These are phyloP conservation scores for Sialis lutaria DNA, from an alignment of 2,888 invertebrate genomes.

Conservation along the genomic window DNA sequence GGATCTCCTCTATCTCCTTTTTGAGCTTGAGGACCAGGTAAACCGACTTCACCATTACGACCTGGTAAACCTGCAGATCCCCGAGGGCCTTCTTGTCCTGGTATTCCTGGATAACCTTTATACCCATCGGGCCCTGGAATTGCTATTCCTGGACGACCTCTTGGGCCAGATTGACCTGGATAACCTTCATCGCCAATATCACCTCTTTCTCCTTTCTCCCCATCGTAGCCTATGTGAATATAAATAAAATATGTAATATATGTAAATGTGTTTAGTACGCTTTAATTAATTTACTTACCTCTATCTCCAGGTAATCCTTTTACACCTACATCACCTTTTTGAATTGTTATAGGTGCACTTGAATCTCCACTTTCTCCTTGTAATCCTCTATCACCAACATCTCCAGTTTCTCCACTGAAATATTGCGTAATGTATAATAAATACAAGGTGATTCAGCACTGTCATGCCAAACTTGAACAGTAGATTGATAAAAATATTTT, in stretches of 20 bases:
- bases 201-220: conserved; percentile 37
- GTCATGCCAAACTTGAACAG: no score
- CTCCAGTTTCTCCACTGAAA: conserved; percentile 20
- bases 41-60: conserved; percentile 15
- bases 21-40: conserved; percentile 21
- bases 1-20: conserved; percentile 36
- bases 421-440: background rate
- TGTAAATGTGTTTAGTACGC: background rate
- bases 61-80: conserved; percentile 30
- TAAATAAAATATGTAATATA: conserved; percentile 6
- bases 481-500: no score
- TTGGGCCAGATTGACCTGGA: conserved; percentile 30
- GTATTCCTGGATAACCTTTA: conserved; percentile 48
- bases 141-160: conserved; percentile 20
- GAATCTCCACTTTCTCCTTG: conserved; percentile 19
- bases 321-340: conserved; percentile 24
- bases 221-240: conserved; percentile 24
- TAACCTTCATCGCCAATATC: conserved; percentile 27
- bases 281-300: conserved; percentile 17
- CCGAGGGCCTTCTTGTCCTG: conserved; percentile 43
- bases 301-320: conserved; percentile 21
- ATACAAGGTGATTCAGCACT: no score
- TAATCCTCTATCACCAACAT: conserved; percentile 24
- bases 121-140: conserved; percentile 35
- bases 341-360: conserved; percentile 8